These are phyloP conservation scores for Patiria pectinifera DNA, from an alignment of 53 echinoderm and acorn worm species.

Conservation along the genomic window DNA sequence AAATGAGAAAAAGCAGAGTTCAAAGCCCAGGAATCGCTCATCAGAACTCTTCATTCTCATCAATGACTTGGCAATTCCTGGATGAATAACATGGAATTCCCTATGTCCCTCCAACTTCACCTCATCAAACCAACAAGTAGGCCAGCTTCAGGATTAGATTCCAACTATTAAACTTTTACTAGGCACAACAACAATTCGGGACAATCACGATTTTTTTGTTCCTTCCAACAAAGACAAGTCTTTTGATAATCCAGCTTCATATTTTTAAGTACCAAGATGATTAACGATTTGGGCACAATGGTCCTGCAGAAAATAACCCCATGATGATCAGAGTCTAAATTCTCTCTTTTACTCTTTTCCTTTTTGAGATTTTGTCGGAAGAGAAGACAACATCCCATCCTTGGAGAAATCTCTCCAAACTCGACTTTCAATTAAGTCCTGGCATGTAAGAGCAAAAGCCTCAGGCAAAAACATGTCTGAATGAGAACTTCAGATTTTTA, in stretches of 20 bases:
- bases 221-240: neutral
- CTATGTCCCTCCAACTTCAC: neutral
- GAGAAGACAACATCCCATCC: slow-evolving; percentile 34
- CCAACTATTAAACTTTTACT: neutral
- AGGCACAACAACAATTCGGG: neutral
- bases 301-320: neutral
- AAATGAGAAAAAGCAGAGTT: neutral
- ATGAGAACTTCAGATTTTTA: slow-evolving; percentile 2
- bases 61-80: neutral
- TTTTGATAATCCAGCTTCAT: slow-evolving; percentile 3
- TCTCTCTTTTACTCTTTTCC: neutral
- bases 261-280: slow-evolving; percentile 17
- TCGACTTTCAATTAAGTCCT: slow-evolving; percentile 36
- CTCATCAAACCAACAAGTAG: neutral
- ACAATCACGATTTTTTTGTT: neutral
- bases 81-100: neutral
- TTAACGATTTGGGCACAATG: neutral
- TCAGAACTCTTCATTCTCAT: neutral
- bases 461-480: slow-evolving; percentile 14
- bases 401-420: slow-evolving; percentile 49
- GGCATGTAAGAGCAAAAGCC: neutral
- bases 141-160: neutral
- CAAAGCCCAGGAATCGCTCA: neutral
- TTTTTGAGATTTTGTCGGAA: neutral
- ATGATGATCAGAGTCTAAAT: neutral